Evolutionary conservation across 37 sponge, comb jelly and placozoan genomes (phyloP).

Genomic region (Mnemiopsis leidyi): DNA sequence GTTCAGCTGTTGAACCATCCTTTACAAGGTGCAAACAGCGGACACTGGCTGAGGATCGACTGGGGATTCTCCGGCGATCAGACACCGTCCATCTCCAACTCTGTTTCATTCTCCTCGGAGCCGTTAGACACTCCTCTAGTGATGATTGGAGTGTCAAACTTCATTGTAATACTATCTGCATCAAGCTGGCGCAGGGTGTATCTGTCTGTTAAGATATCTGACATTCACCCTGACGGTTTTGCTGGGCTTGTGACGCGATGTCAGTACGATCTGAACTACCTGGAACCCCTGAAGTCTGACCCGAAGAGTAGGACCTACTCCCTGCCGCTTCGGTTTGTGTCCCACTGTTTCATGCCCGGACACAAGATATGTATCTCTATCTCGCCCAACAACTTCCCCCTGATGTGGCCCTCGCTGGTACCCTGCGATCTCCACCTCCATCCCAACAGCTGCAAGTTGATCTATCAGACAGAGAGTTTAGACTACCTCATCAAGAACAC

Average conservation of each 20-base stretch:
- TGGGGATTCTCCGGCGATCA: constrained; percentile 12
- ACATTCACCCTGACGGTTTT: neutral
- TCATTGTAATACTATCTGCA: neutral
- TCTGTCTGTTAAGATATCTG: neutral
- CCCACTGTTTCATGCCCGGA: neutral
- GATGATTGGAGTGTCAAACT: neutral
- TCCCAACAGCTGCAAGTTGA: neutral
- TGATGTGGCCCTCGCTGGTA: constrained; percentile 16
- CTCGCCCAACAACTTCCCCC: constrained; percentile 6
- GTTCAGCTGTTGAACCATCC: neutral
- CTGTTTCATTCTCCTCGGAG: constrained; percentile 12
- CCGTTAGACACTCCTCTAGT: neutral
- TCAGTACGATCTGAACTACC: constrained; percentile 49
- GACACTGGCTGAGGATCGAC: neutral
- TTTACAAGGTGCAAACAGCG: constrained; percentile 21
- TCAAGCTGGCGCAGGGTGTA: neutral
- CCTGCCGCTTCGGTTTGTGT: neutral
- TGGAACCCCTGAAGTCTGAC: neutral
- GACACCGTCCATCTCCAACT: neutral
- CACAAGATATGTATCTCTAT: neutral
- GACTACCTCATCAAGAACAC: neutral
- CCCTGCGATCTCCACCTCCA: neutral
- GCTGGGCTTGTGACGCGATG: constrained; percentile 26
- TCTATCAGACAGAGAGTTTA: constrained; percentile 14
- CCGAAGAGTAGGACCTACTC: neutral